Percentiles rank a stretch among this genome's conserved stretches.
These are phyloP conservation scores for Zaprionus bogoriensis DNA, from an alignment of 2,888 invertebrate species.

Conservation along the genomic window DNA sequence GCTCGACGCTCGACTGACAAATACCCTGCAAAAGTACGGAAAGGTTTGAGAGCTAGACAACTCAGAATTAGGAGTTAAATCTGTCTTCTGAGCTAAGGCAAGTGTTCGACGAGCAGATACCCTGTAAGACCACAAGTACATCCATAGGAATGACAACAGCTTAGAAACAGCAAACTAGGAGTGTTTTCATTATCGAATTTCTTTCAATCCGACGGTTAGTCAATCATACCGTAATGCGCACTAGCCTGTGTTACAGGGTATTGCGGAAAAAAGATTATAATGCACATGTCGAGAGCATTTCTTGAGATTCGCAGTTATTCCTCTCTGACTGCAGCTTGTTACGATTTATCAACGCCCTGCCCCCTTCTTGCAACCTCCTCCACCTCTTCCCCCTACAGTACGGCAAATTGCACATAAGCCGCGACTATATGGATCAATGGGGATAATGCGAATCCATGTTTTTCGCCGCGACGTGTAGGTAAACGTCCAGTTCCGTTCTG, in stretches of 20 bases:
- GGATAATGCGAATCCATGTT: conserved; percentile 68
- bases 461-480: conserved; percentile 29
- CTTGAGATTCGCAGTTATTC: conserved; percentile 50
- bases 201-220: not conserved
- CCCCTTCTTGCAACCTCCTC: not conserved
- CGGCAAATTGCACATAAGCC: conserved; percentile 61
- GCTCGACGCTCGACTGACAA: not conserved
- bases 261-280: conserved; percentile 38
- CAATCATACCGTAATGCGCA: not conserved
- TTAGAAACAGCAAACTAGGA: not conserved
- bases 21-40: not conserved
- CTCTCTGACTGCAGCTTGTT: conserved; percentile 50
- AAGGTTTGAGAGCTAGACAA: not conserved
- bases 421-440: conserved; percentile 69
- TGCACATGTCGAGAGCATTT: conserved; percentile 52
- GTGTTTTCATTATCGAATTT: not conserved
- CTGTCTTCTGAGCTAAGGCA: too few relatives aligned
- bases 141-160: too few relatives aligned
- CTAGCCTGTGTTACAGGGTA: not conserved
- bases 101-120: too few relatives aligned
- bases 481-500: conserved; percentile 31
- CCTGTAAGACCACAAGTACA: too few relatives aligned
- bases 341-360: conserved; percentile 70
- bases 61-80: not conserved
- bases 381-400: not conserved